Evolutionary conservation across 30 jellyfish, hydroid and myxozoan species (phyloP), one percentile per base, ranked within the genome.

Genomic region (Euphysa ruthae): DNA sequence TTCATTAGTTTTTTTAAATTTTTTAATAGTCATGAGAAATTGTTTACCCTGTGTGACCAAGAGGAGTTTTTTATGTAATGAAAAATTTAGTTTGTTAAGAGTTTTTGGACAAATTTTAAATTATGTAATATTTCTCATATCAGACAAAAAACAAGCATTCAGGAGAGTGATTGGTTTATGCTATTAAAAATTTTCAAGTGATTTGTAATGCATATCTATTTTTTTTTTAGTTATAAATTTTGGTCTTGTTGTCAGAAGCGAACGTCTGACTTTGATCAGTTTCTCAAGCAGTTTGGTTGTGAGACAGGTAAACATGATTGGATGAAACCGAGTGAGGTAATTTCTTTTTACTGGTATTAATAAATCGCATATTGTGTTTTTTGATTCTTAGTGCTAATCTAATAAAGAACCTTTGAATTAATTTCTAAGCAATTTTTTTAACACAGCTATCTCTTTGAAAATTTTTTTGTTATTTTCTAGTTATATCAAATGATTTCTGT

Each of bases 191-290:
- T 8, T 8, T 8, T 8, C 23, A n/a, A n/a, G 60, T 5, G 2
- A n/a, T n/a, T n/a, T 29, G 18, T 12, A 38, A 12, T 38, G n/a
- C 52, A n/a, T 46, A n/a, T 5, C 18, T 8, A 29, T 20, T 28
- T 6, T 12, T 6, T 5, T 56, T 83, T 20, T 18, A 83, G 95
- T 1, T 83, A 83, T 63, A 88, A 88, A 69, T 88, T 49, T 61
- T 88, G 97, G 97, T 73, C 95, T 16, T 88, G 97, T 73, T 88
- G 97, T 61, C 63, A 69, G 46, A 74, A 73, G 61, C 66, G 93
- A 26, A 88, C 97, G 1, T 88, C 94, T 28, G 97, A 88, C 61
- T 88, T 88, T 29, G 52, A 77, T 34, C 94, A 88, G 68, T 82
- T 88, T 49, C 81, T 81, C 27, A 81, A 79, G 78, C 97, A 88